These are phyloP conservation scores for Acronicta psi DNA, from an alignment of 2,888 invertebrate genomes.

Conservation along the genomic window DNA sequence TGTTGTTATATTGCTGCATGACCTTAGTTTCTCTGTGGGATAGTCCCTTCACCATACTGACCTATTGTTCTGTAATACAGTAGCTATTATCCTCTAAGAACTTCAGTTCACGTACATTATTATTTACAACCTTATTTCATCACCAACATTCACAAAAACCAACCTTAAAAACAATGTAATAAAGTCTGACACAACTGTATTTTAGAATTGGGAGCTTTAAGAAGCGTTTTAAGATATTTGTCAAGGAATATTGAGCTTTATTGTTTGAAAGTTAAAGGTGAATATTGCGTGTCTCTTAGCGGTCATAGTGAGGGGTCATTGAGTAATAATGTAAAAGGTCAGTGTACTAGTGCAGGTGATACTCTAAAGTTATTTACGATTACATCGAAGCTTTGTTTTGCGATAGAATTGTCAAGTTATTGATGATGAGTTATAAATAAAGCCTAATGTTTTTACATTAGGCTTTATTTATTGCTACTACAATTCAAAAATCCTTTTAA, in stretches of 20 bases:
- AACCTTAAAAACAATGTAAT: neutral
- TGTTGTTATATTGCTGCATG: conserved; percentile 18
- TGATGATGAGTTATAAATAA: neutral
- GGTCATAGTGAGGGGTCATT: conserved; percentile 72
- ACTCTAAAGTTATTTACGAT: conserved; percentile 27
- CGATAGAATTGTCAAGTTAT: neutral
- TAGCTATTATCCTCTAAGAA: conserved; percentile 53
- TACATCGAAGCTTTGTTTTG: conserved; percentile 8
- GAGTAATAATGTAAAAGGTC: conserved; percentile 73
- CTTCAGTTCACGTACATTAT: conserved; percentile 51
- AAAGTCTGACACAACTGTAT: conserved; percentile 11
- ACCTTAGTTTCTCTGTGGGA: conserved; percentile 55
- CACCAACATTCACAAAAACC: conserved; percentile 4
- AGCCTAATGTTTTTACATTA: too few relatives aligned
- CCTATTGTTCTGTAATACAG: conserved; percentile 65
- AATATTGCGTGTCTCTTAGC: conserved; percentile 35
- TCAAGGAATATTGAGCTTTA: conserved; percentile 13
- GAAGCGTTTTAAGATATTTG: conserved; percentile 13
- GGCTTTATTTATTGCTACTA: too few relatives aligned
- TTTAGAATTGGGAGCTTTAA: conserved; percentile 4
- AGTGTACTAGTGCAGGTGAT: conserved; percentile 56
- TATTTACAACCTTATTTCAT: conserved; percentile 15
- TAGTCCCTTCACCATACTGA: conserved; percentile 60
- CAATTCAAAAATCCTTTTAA: too few relatives aligned
- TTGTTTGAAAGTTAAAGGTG: neutral